Percentiles rank a stretch among this genome's conserved stretches.
Evolutionary conservation across 23 tunicate species (phyloP).

Genomic region (Clavelina lepadiformis): DNA sequence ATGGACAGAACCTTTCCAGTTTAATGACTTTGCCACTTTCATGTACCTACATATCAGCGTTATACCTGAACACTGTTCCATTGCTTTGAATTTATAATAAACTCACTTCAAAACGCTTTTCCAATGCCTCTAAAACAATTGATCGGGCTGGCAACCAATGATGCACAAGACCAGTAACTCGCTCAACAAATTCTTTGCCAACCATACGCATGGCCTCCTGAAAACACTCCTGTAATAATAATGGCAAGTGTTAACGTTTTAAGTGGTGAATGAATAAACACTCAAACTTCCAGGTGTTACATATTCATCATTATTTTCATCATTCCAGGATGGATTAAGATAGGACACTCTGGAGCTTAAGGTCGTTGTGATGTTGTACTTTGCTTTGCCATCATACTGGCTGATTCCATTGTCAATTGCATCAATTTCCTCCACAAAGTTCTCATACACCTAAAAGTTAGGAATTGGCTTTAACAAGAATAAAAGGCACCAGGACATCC

Average conservation of each 20-base stretch:
- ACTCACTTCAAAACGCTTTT: conserved; percentile 16
- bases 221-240: conserved; percentile 26
- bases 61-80: background rate
- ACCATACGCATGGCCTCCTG: conserved; percentile 71
- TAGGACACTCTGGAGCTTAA: conserved; percentile 43
- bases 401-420: conserved; percentile 92
- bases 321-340: conserved; percentile 87
- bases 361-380: conserved; percentile 42
- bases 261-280: too few relatives aligned
- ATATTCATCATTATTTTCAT: conserved; percentile 43
- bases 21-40: conserved; percentile 42
- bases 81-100: background rate
- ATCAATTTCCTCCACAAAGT: conserved; percentile 85
- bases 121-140: conserved; percentile 50
- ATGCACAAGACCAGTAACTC: conserved; percentile 21
- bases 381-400: conserved; percentile 63
- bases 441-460: conserved; percentile 61
- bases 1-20: conserved; percentile 63
- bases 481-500: too few relatives aligned
- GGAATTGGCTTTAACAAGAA: too few relatives aligned
- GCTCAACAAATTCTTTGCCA: conserved; percentile 48
- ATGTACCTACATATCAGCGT: conserved; percentile 16
- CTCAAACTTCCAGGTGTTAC: too few relatives aligned
- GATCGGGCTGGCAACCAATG: conserved; percentile 89
- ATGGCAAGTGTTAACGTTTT: too few relatives aligned